These are phyloP conservation scores for Zaprionus ornatus DNA, from an alignment of 1,140 invertebrate species.

Conservation along the genomic window DNA sequence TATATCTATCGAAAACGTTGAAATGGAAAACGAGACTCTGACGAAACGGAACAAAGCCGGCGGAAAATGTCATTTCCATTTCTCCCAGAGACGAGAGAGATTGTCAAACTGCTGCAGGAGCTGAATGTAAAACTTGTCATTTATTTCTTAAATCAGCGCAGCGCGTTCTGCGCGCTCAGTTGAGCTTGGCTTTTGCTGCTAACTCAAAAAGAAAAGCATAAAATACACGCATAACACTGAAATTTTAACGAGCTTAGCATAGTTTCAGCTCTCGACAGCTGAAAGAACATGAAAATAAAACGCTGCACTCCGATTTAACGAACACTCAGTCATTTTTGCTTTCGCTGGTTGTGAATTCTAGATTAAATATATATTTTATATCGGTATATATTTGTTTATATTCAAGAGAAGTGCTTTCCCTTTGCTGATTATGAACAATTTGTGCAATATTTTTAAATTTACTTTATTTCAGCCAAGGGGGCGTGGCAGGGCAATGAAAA, in stretches of 20 bases:
- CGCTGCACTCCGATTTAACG: background rate
- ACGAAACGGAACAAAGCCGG: background rate
- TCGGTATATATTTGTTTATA: no score
- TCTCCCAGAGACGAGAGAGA: background rate
- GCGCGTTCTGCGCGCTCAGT: background rate
- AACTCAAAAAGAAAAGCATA: background rate
- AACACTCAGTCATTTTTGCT: background rate
- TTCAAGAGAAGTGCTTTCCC: no score
- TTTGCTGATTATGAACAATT: no score
- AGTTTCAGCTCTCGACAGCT: background rate
- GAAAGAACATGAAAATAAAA: background rate
- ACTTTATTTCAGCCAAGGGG: no score
- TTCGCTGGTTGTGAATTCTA: no score
- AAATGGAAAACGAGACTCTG: background rate
- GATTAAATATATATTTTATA: no score
- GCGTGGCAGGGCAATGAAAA: no score
- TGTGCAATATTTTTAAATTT: no score
- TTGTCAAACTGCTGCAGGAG: conserved; percentile 19
- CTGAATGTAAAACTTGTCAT: conserved; percentile 28
- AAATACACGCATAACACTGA: background rate
- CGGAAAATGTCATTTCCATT: conserved; percentile 10
- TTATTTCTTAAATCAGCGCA: conserved; percentile 5
- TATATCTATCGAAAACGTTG: background rate
- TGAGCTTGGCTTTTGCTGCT: background rate
- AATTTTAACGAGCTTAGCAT: conserved; percentile 1